Conservation (phyloP, 2,797 vertebrate genomes). For the Rhinichthys osculus region DNA sequence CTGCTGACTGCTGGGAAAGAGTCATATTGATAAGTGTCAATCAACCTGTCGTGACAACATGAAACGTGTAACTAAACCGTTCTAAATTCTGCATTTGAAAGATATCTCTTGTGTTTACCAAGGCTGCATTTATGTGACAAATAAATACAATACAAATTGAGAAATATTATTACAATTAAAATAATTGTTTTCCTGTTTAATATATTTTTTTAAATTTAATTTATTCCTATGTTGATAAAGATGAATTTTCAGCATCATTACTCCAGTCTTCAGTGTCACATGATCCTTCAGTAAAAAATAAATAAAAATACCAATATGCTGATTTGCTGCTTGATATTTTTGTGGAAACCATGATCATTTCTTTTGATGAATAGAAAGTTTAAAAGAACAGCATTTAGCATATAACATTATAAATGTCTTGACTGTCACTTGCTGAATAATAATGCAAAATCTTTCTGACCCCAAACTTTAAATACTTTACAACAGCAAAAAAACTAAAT, state of each 20-base stretch:
- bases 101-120: background rate
- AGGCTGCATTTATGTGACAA: background rate
- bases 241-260: background rate
- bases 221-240: background rate
- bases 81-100: background rate
- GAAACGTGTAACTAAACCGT: background rate
- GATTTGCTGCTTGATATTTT: background rate
- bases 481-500: no score
- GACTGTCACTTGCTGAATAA: background rate
- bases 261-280: background rate
- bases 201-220: background rate
- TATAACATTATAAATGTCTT: background rate
- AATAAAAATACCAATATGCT: background rate
- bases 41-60: background rate
- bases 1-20: slow-evolving; percentile 81
- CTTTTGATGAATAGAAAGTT: background rate
- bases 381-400: background rate
- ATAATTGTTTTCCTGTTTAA: background rate
- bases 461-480: no score
- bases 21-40: slow-evolving; percentile 44
- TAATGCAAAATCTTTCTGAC: background rate
- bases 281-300: no score
- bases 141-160: background rate
- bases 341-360: background rate
- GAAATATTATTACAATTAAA: background rate